These are phyloP conservation scores for Sarcophaga peregrina DNA, from an alignment of 1,140 invertebrate species.

Conservation along the genomic window DNA sequence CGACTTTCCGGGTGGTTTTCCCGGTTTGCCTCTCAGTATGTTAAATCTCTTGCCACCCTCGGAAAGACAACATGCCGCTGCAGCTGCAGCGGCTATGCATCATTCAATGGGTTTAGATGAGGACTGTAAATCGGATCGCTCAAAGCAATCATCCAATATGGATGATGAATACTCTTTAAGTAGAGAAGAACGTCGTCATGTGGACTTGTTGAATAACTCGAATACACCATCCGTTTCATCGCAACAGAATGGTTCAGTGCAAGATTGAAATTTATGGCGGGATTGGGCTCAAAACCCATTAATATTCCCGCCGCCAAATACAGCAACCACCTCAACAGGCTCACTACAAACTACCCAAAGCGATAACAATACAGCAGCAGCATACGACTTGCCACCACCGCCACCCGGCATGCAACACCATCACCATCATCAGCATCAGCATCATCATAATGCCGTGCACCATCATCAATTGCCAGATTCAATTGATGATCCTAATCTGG, in stretches of 20 bases:
- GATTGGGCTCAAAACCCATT: constrained; percentile 66
- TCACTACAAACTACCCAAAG: too few relatives aligned
- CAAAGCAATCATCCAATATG: constrained; percentile 74
- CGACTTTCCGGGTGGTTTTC: constrained; percentile 80
- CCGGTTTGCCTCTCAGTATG: constrained; percentile 82
- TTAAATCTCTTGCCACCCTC: constrained; percentile 82
- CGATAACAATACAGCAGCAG: neutral
- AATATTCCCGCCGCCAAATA: constrained; percentile 55
- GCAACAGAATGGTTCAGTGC: constrained; percentile 74
- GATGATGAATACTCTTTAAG: constrained; percentile 70
- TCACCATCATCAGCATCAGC: constrained; percentile 4
- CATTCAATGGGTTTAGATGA: constrained; percentile 69
- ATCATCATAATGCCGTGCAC: neutral
- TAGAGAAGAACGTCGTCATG: constrained; percentile 32
- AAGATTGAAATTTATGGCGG: constrained; percentile 71
- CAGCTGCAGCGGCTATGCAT: constrained; percentile 68
- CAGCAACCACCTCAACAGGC: constrained; percentile 3
- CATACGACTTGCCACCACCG: constrained; percentile 21
- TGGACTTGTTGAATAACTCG: constrained; percentile 6
- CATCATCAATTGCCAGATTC: constrained; percentile 25
- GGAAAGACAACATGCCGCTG: constrained; percentile 71
- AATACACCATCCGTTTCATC: neutral
- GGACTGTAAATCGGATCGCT: constrained; percentile 74
- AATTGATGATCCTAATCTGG: constrained; percentile 32
- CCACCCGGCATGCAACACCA: neutral